phyloP scores from a whole-genome alignment of 2,888 invertebrate species.

The Melikaiella ostensackeni region DNA sequence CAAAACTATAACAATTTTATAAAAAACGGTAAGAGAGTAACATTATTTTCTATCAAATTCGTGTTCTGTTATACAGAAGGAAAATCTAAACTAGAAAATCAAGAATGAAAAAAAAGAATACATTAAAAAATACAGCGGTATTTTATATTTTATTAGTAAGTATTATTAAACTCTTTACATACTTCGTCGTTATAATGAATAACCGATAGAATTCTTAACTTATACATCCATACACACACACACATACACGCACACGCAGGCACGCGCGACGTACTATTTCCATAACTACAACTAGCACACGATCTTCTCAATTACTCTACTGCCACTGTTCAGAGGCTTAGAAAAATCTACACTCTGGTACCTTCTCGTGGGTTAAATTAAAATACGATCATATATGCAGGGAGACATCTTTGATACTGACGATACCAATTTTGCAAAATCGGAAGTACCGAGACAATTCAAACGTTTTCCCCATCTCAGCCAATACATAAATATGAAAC shows the following conservation, averaged over 20 bases:
- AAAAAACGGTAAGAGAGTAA: no score
- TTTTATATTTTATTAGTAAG: slow-evolving; percentile 71
- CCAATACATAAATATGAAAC: slow-evolving; percentile 26
- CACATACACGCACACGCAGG: slow-evolving; percentile 67
- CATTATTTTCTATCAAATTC: no score
- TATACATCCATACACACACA: slow-evolving; percentile 69
- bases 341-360: slow-evolving; percentile 24
- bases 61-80: not conserved
- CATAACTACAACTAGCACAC: slow-evolving; percentile 68
- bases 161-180: slow-evolving; percentile 74
- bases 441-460: not conserved
- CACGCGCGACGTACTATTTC: slow-evolving; percentile 63
- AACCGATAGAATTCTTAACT: slow-evolving; percentile 70
- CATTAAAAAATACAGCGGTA: slow-evolving; percentile 39
- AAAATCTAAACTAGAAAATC: not conserved
- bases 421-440: slow-evolving; percentile 15
- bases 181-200: slow-evolving; percentile 71
- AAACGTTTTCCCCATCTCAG: slow-evolving; percentile 18
- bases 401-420: slow-evolving; percentile 18
- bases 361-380: not conserved
- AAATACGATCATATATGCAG: not conserved
- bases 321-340: slow-evolving; percentile 42
- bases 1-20: no score
- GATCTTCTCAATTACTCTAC: slow-evolving; percentile 62
- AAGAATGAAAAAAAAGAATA: slow-evolving; percentile 7